Conservation (phyloP, 2,797 vertebrate genomes). For the Phalloptychus januarius region DNA sequence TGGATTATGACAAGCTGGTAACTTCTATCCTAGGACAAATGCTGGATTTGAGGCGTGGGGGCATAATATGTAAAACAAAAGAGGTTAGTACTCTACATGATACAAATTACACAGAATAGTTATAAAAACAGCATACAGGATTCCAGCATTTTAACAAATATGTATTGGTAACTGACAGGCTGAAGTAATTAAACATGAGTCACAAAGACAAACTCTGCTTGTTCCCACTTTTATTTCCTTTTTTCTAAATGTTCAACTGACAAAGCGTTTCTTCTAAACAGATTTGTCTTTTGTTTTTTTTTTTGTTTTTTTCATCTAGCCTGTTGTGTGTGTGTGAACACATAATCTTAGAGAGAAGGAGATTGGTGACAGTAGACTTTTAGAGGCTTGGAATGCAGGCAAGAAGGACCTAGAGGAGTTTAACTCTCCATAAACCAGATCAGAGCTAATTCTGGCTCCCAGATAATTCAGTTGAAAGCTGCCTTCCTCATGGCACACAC, state of each 20-base stretch:
- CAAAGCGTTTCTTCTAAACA: background rate
- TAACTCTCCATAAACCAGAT: slow-evolving; percentile 77
- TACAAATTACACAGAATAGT: background rate
- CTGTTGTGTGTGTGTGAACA: slow-evolving; percentile 5
- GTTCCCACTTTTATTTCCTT: background rate
- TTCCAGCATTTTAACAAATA: background rate
- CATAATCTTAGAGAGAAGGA: slow-evolving; percentile 11
- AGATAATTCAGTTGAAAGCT: slow-evolving; percentile 67
- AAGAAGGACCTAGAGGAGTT: slow-evolving; percentile 66
- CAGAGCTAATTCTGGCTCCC: slow-evolving; percentile 76
- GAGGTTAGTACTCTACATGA: slow-evolving; percentile 52
- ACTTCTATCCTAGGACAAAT: slow-evolving; percentile 26
- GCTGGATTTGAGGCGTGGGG: slow-evolving; percentile 45
- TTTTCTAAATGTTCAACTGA: background rate
- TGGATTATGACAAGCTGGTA: slow-evolving; percentile 42
- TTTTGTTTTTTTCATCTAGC: slow-evolving; percentile 15
- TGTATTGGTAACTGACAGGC: background rate
- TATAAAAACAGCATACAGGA: background rate
- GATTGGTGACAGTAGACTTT: slow-evolving; percentile 20
- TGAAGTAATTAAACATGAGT: background rate
- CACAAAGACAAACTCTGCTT: background rate
- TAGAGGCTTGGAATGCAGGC: slow-evolving; percentile 31
- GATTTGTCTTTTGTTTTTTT: slow-evolving; percentile 7
- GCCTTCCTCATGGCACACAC: slow-evolving; percentile 50
- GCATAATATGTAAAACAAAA: slow-evolving; percentile 28